Conservation (phyloP, 2,113 vertebrate species). For the Gavialis gangeticus region DNA sequence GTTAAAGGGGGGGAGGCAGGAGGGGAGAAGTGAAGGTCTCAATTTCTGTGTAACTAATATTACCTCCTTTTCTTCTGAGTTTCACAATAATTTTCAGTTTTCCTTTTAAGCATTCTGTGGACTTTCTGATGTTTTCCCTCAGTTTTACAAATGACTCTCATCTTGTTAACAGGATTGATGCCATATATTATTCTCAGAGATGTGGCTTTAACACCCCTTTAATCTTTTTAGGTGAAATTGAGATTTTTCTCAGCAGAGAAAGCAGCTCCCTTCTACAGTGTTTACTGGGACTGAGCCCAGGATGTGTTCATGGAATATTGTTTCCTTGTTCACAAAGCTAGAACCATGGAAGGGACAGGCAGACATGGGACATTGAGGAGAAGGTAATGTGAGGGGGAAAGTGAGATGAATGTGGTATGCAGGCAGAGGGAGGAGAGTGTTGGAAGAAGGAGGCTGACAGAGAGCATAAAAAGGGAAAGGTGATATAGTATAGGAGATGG, state of each 20-base stretch:
- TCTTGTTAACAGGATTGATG: background rate
- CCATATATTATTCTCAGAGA: fast-evolving
- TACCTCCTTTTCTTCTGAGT: background rate
- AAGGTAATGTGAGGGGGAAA: background rate
- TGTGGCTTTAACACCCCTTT: background rate
- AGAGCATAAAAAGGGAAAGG: background rate
- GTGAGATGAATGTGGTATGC: background rate
- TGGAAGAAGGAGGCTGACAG: slow-evolving; percentile 17
- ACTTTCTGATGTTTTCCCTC: background rate
- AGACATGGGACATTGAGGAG: background rate
- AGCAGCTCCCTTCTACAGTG: background rate
- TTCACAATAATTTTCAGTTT: background rate
- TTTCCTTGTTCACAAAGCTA: background rate
- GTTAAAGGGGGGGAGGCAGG: background rate
- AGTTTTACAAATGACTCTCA: background rate
- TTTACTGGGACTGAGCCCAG: background rate
- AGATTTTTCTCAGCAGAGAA: background rate
- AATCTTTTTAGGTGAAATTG: background rate
- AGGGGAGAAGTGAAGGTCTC: background rate
- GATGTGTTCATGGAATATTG: background rate
- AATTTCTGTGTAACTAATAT: background rate
- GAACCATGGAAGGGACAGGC: fast-evolving
- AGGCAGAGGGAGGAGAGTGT: background rate
- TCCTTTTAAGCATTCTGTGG: background rate
- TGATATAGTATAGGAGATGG: background rate